Evolutionary conservation across 2,797 vertebrate genomes (phyloP).

Genomic region (Acestrorhynchus altus): DNA sequence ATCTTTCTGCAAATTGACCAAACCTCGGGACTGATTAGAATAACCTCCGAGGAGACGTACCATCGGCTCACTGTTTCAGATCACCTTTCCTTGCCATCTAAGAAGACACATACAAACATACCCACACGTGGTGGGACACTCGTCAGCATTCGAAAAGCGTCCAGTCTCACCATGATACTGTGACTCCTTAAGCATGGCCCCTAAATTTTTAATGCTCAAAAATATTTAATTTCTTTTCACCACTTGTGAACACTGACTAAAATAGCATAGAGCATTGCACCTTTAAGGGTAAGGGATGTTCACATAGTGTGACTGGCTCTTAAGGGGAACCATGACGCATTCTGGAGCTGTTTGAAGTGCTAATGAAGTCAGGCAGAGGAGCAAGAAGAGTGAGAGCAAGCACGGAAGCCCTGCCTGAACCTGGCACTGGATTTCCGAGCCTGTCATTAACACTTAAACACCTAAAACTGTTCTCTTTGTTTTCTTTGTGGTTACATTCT

Average conservation of each 20-base stretch:
- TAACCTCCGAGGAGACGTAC: conserved; percentile 19
- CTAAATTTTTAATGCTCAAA: conserved; percentile 40
- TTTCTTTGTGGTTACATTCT: conserved; percentile 10
- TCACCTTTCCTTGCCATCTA: not conserved
- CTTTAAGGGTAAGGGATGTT: conserved; percentile 54
- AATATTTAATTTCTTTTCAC: conserved; percentile 55
- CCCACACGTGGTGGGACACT: not conserved
- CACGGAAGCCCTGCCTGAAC: conserved; percentile 8
- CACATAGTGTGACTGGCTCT: conserved; percentile 62
- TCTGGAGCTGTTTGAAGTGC: conserved; percentile 69
- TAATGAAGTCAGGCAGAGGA: conserved; percentile 56
- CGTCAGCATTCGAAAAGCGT: not conserved
- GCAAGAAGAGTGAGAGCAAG: conserved; percentile 12
- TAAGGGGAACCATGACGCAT: conserved; percentile 64
- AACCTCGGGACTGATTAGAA: conserved; percentile 32
- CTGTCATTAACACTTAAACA: conserved; percentile 21
- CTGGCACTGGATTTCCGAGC: conserved; percentile 1
- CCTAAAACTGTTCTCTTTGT: conserved; percentile 29
- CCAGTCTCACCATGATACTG: not conserved
- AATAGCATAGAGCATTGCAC: conserved; percentile 55
- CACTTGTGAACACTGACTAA: conserved; percentile 66
- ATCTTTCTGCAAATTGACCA: conserved; percentile 20
- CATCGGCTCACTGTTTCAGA: conserved; percentile 25
- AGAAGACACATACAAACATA: not conserved
- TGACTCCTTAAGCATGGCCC: not conserved